Conservation (phyloP, 2,113 vertebrate species). For the Lophotis ruficrista region DNA sequence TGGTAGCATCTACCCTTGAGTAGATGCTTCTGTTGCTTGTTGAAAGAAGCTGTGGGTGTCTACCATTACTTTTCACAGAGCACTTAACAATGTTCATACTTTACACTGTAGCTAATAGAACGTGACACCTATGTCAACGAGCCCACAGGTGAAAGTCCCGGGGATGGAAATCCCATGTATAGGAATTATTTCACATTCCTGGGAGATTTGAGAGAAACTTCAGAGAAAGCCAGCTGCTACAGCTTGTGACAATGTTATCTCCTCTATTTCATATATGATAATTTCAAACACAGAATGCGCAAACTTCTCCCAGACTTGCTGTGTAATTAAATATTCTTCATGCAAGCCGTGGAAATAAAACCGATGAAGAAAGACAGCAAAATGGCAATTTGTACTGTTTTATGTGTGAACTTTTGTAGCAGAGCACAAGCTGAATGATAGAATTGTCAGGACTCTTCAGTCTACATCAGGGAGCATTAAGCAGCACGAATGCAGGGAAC, state of each 20-base stretch:
- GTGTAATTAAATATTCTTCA: neutral
- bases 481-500: neutral
- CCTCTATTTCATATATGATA: neutral
- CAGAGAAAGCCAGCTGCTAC: neutral
- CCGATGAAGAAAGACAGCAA: neutral
- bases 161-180: neutral
- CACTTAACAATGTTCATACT: neutral
- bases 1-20: neutral
- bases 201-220: neutral
- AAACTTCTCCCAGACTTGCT: neutral
- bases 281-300: neutral
- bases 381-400: neutral
- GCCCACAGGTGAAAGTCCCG: neutral
- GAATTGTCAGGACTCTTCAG: neutral
- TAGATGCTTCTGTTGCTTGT: neutral
- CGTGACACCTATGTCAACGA: neutral
- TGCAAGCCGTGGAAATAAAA: neutral
- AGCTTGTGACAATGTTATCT: neutral
- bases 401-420: neutral
- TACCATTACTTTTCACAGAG: neutral
- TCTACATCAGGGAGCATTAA: neutral
- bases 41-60: neutral
- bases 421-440: neutral
- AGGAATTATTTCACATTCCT: neutral
- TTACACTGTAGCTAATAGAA: neutral